Conservation (phyloP, 2,888 invertebrate genomes). For the Crepidodera aurea region DNA sequence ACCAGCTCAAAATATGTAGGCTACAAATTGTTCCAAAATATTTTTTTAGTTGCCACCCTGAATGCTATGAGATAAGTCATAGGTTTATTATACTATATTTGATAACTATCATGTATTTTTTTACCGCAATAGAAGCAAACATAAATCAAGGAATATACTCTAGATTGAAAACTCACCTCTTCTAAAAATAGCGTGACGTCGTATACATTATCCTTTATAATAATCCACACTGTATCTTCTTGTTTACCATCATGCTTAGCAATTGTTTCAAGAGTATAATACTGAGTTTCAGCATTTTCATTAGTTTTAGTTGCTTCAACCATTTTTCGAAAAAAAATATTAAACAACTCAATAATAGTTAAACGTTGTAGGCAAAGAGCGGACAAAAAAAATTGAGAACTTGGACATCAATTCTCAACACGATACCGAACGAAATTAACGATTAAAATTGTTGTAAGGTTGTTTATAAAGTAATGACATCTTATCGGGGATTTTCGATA, state of each 20-base stretch:
- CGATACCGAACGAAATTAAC: neutral
- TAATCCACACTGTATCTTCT: constrained; percentile 68
- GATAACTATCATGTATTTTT: too few relatives aligned
- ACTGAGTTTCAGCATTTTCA: constrained; percentile 1
- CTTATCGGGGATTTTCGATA: constrained; percentile 9
- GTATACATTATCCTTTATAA: constrained; percentile 72
- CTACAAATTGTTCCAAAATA: too few relatives aligned
- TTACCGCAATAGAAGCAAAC: too few relatives aligned
- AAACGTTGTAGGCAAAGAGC: too few relatives aligned
- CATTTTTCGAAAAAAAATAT: constrained; percentile 2
- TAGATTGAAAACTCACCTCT: constrained; percentile 67
- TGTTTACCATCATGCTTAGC: constrained; percentile 66
- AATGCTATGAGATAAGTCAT: too few relatives aligned
- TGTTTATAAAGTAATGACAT: constrained; percentile 6
- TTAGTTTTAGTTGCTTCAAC: constrained; percentile 1
- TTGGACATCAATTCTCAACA: neutral
- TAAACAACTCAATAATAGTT: neutral
- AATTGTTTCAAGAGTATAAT: constrained; percentile 64
- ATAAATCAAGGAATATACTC: too few relatives aligned
- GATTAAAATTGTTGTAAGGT: neutral
- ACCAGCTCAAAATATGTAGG: too few relatives aligned
- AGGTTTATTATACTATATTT: too few relatives aligned
- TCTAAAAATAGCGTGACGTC: constrained; percentile 71
- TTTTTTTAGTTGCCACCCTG: too few relatives aligned
- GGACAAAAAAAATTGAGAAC: too few relatives aligned